Evolutionary conservation across 1,140 invertebrate genomes (phyloP).

Genomic region (Trachymyrmex septentrionalis): DNA sequence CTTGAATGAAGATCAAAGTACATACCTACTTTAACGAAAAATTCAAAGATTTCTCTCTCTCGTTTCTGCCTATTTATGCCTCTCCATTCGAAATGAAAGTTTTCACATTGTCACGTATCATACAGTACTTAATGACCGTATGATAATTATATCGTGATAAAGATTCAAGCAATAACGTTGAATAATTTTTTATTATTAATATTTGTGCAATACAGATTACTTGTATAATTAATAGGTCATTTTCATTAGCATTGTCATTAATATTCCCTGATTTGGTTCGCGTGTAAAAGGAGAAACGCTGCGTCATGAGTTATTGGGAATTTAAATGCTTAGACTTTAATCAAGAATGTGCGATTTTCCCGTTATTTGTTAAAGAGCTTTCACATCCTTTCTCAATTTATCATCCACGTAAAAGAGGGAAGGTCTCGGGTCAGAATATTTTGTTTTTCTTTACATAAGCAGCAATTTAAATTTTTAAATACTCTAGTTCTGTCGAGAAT

Average conservation of each 20-base stretch:
- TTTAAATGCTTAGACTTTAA: not conserved
- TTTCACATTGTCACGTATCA: constrained; percentile 19
- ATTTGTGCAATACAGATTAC: not conserved
- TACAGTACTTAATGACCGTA: constrained; percentile 14
- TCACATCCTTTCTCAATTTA: not conserved
- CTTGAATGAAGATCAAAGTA: constrained; percentile 6
- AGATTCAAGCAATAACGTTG: constrained; percentile 15
- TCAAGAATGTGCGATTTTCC: not conserved
- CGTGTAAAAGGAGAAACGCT: constrained; percentile 2
- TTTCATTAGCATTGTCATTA: not conserved
- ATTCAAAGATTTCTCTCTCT: constrained; percentile 40
- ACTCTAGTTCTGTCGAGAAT: not conserved
- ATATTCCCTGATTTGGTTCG: not conserved
- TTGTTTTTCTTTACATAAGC: not conserved
- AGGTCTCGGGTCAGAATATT: not conserved
- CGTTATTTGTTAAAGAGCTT: not conserved
- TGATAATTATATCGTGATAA: constrained; percentile 14
- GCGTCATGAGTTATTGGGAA: not conserved
- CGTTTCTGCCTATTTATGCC: not conserved
- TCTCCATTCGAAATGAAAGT: constrained; percentile 8
- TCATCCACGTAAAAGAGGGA: not conserved
- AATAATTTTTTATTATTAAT: constrained; percentile 52
- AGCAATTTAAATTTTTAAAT: not conserved
- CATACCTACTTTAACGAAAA: constrained; percentile 3
- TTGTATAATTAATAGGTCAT: not conserved